phyloP scores from a whole-genome alignment of 2,797 vertebrate genomes.

The Scolopax bukidnonensis region DNA sequence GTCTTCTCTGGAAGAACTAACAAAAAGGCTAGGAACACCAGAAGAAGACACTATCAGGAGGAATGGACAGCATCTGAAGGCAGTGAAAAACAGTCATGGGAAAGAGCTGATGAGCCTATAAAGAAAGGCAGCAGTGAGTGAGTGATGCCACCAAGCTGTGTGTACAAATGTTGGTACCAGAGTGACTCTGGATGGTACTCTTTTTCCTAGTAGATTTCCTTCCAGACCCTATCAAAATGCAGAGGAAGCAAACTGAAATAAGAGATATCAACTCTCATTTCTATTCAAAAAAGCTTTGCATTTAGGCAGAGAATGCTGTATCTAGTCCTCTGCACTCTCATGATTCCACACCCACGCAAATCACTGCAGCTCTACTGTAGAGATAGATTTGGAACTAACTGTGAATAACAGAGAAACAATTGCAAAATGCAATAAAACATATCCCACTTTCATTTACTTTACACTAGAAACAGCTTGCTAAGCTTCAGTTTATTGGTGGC shows the following conservation, averaged over 20 bases:
- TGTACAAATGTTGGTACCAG: not conserved
- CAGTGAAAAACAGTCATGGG: not conserved
- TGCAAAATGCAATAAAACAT: not conserved
- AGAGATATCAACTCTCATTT: not conserved
- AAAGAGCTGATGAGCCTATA: not conserved
- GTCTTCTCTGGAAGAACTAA: not conserved
- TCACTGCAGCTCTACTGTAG: not conserved
- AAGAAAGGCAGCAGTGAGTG: not conserved
- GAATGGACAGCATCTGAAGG: not conserved
- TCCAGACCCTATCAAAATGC: not conserved
- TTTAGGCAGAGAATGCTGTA: not conserved
- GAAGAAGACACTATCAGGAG: not conserved
- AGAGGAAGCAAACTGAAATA: not conserved
- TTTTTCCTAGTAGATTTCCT: not conserved
- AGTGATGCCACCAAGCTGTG: not conserved
- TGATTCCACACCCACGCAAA: fast-evolving
- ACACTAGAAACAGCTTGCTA: not conserved
- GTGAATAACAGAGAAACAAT: not conserved
- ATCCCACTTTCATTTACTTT: not conserved
- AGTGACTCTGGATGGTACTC: not conserved
- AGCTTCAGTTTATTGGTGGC: not conserved
- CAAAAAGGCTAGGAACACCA: not conserved
- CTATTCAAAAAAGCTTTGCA: fast-evolving
- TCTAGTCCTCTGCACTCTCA: not conserved
- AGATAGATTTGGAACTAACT: not conserved